Conservation (phyloP, 2,113 vertebrate species). For the Echinops telfairi region DNA sequence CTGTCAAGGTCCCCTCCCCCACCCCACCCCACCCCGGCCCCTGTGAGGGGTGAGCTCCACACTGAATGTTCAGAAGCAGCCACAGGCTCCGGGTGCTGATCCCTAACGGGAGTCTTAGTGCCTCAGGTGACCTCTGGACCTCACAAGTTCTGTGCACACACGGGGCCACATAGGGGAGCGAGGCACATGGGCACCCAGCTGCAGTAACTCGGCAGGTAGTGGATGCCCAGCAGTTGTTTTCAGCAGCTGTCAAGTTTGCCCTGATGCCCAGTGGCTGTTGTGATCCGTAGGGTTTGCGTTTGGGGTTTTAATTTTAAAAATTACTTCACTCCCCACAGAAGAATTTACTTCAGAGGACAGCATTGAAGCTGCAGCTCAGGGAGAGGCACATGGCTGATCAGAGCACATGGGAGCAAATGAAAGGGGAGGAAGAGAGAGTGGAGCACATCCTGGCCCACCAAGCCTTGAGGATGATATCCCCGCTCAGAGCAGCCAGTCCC, state of each 20-base stretch:
- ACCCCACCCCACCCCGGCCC: not conserved
- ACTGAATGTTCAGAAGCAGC: not conserved
- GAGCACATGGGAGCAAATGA: too few relatives aligned
- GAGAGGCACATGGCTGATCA: too few relatives aligned
- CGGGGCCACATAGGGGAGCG: not conserved
- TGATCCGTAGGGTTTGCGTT: not conserved
- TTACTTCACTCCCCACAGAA: too few relatives aligned
- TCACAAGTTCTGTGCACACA: not conserved
- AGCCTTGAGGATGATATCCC: too few relatives aligned
- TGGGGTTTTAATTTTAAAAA: too few relatives aligned
- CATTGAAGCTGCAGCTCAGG: too few relatives aligned
- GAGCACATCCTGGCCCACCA: too few relatives aligned
- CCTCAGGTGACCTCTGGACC: not conserved
- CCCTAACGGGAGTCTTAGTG: not conserved
- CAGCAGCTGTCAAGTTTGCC: not conserved
- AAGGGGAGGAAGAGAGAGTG: too few relatives aligned
- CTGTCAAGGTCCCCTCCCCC: not conserved
- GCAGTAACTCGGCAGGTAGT: too few relatives aligned
- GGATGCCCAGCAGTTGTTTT: not conserved
- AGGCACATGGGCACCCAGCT: accelerated
- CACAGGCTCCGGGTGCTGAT: not conserved
- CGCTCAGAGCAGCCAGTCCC: too few relatives aligned
- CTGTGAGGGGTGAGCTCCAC: not conserved
- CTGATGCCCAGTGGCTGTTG: not conserved
- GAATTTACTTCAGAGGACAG: too few relatives aligned